Base-by-base conservation (phyloP, 2,113 vertebrate genomes). In the Oncorhynchus masou region DNA sequence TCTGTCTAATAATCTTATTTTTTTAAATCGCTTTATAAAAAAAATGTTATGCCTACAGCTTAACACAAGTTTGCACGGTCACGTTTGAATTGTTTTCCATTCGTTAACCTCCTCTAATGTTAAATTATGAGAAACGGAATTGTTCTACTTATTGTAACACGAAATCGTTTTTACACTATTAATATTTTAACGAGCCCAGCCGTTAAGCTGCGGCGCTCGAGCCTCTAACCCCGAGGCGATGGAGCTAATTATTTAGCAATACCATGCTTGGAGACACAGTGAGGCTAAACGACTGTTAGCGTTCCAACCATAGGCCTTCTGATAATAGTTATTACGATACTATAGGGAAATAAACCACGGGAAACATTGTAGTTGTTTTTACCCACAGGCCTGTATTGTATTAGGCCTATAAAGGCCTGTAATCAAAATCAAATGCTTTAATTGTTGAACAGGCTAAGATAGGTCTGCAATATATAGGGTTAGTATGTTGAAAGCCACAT, bases 161-260 rank as follows among this genome's bases (percentile, higher is more conserved):
- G 84, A 88, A 91, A 92, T 91, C 90, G 89, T 92, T 92, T 91
- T 91, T 87, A 91, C 89, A 88, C 91, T 92, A 91, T 91, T 91
- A 90, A 91, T 91, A 92, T 91, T 92, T 91, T 90, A 91, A 90
- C 84, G 90, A 89, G 90, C 91, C 83, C 89, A 77, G 77, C 72
- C 22, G 71, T 68, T 45, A 70, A 20, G 29, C 68, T 68, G 78
- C 62, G 59, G 69, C 24, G 60, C 69, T 48, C 65, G 39, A 73
- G 78, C 74, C 73, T 87, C 88, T 81, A 86, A 85, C 88, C 92
- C 89, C 87, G 81, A 88, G 92, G 93, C 93, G 81, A 83, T 82
- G 57, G 86, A 90, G 86, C 90, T 93, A 92, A 92, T 94, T 93
- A 93, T 93, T 92, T 92, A 90, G 89, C 88, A 92, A 91, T 62